These are phyloP conservation scores for Chorisops tibialis DNA, from an alignment of 2,888 invertebrate genomes.

Conservation along the genomic window DNA sequence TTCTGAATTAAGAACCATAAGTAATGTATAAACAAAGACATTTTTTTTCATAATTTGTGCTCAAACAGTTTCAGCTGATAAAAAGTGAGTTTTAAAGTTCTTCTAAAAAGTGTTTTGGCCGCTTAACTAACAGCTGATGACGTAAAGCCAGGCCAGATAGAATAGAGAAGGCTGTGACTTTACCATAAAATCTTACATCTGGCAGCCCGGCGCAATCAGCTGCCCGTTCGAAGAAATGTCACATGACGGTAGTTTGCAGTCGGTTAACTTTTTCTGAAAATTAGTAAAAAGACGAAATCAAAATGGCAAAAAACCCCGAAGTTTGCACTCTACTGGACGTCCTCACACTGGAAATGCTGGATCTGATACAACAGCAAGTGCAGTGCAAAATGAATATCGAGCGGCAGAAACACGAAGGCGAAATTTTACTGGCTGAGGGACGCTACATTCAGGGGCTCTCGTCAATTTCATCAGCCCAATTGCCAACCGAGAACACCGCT, in stretches of 20 bases:
- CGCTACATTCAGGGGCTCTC: slow-evolving; percentile 77
- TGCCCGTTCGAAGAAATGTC: neutral
- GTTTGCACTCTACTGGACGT: slow-evolving; percentile 61
- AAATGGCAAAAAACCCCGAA: slow-evolving; percentile 27
- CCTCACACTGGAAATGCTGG: slow-evolving; percentile 64
- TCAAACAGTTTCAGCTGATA: too few species aligned
- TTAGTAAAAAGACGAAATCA: neutral
- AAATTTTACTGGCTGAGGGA: slow-evolving; percentile 71
- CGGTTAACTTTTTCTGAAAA: neutral
- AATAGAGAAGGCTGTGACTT: too few species aligned
- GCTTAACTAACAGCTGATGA: too few species aligned
- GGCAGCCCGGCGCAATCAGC: too few species aligned
- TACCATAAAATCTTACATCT: too few species aligned
- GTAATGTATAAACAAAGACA: too few species aligned
- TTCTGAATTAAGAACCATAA: too few species aligned
- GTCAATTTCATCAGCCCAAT: slow-evolving; percentile 65
- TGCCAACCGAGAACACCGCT: slow-evolving; percentile 60
- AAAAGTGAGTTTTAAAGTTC: too few species aligned
- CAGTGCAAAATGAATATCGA: slow-evolving; percentile 66
- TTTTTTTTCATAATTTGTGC: too few species aligned
- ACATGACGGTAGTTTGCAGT: slow-evolving; percentile 1
- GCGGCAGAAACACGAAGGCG: slow-evolving; percentile 64
- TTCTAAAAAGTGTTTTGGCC: too few species aligned
- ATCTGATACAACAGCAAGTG: slow-evolving; percentile 72
- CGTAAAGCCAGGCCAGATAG: too few species aligned